Evolutionary conservation across 2,797 vertebrate species (phyloP).

Genomic region (Manis javanica): DNA sequence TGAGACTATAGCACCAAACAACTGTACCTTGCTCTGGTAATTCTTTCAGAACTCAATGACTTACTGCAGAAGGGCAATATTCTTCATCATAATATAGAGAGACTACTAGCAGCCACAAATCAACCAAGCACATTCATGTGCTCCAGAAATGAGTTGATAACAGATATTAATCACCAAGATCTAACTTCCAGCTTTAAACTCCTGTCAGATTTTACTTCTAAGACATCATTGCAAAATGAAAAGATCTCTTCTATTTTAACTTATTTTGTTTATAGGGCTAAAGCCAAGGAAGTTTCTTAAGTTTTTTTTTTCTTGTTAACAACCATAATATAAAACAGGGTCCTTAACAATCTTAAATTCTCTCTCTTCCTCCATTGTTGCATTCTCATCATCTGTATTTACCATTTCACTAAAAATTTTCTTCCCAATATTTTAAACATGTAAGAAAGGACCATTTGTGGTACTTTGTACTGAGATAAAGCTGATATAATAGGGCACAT

Average conservation of each 20-base stretch:
- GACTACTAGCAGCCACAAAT: neutral
- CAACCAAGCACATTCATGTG: neutral
- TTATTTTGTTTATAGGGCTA: neutral
- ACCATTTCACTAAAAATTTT: neutral
- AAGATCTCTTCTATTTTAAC: conserved; percentile 30
- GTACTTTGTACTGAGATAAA: neutral
- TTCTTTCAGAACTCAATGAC: neutral
- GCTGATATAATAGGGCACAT: neutral
- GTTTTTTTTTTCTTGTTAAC: neutral
- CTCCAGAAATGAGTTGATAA: neutral
- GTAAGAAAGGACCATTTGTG: neutral
- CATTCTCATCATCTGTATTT: neutral
- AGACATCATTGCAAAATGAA: conserved; percentile 13
- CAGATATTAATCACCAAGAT: conserved; percentile 11
- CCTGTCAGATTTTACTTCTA: conserved; percentile 27
- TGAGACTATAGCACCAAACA: neutral
- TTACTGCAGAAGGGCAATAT: neutral
- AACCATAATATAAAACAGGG: neutral
- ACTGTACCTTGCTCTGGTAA: neutral
- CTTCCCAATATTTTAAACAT: conserved; percentile 35
- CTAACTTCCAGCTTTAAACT: conserved; percentile 25
- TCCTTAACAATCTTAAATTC: conserved; percentile 24
- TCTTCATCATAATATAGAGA: neutral
- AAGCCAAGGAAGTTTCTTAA: conserved; percentile 40
- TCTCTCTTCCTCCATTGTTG: neutral